phyloP scores from a whole-genome alignment of 2,113 vertebrate genomes.

The Melospiza melodia region DNA sequence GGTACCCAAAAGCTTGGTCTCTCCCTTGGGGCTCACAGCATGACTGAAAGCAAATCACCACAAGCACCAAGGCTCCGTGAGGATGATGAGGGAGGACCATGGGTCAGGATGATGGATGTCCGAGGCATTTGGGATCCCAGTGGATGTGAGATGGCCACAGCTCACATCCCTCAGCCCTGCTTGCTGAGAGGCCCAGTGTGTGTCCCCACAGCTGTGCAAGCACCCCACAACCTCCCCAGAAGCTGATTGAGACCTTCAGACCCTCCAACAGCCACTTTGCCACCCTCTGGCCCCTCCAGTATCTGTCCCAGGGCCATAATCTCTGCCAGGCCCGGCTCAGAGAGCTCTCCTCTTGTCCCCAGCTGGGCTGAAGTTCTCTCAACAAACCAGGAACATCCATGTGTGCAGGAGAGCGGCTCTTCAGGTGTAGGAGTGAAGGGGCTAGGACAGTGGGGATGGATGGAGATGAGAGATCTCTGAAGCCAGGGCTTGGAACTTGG shows the following conservation, averaged over 20 bases:
- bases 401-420: accelerated
- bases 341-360: background rate
- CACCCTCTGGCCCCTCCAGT: background rate
- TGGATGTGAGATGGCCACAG: background rate
- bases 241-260: background rate
- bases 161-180: background rate
- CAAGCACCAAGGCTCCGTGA: background rate
- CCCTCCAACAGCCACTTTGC: background rate
- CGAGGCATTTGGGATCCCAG: background rate
- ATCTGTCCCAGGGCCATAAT: background rate
- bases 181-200: background rate
- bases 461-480: too few relatives aligned
- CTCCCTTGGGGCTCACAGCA: background rate
- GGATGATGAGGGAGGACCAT: background rate
- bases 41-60: background rate
- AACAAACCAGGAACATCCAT: background rate
- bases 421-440: too few relatives aligned
- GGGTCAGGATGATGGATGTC: background rate
- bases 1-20: background rate
- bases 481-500: too few relatives aligned
- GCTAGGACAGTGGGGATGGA: too few relatives aligned
- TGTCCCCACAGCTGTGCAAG: background rate
- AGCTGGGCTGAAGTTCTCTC: background rate
- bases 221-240: background rate
- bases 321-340: accelerated